These are phyloP conservation scores for Caenorhabditis zanzibari DNA, from an alignment of 2,888 invertebrate species.

Conservation along the genomic window DNA sequence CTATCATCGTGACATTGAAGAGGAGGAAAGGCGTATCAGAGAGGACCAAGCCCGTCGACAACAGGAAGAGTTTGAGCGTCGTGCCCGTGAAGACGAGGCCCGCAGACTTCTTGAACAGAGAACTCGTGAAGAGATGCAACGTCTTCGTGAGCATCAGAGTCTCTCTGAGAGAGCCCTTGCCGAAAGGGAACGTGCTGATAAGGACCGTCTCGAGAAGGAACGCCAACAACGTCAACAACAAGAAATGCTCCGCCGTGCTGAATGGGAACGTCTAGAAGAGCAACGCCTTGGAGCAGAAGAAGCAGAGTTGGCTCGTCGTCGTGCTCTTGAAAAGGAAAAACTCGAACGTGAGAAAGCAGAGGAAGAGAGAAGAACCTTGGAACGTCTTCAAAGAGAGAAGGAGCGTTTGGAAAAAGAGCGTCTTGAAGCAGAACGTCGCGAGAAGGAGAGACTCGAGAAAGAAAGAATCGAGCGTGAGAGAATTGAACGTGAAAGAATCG, in stretches of 20 bases:
- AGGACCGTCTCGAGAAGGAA: slow-evolving; percentile 76
- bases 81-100: slow-evolving; percentile 78
- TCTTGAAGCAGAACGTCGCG: slow-evolving; percentile 72
- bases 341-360: slow-evolving; percentile 74
- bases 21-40: slow-evolving; percentile 81
- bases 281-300: slow-evolving; percentile 76
- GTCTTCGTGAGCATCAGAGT: slow-evolving; percentile 76
- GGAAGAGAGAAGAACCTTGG: slow-evolving; percentile 59
- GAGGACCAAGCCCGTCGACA: slow-evolving; percentile 76
- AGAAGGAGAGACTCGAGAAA: slow-evolving; percentile 76
- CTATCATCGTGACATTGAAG: slow-evolving; percentile 78
- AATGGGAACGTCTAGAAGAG: slow-evolving; percentile 81
- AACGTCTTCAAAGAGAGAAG: slow-evolving; percentile 70
- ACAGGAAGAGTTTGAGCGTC: slow-evolving; percentile 67
- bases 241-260: slow-evolving; percentile 72
- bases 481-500: slow-evolving; percentile 75
- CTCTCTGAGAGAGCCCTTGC: slow-evolving; percentile 75
- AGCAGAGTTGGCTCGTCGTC: slow-evolving; percentile 67
- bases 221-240: slow-evolving; percentile 65
- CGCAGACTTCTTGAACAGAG: slow-evolving; percentile 78
- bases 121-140: slow-evolving; percentile 78
- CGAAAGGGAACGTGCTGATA: slow-evolving; percentile 76
- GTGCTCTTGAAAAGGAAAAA: slow-evolving; percentile 72
- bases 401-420: slow-evolving; percentile 78
- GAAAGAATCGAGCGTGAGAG: slow-evolving; percentile 74